Percentiles rank a stretch among this genome's conserved stretches.
These are phyloP conservation scores for Cepaea hortensis DNA, from an alignment of 2,888 invertebrate genomes.

Conservation along the genomic window DNA sequence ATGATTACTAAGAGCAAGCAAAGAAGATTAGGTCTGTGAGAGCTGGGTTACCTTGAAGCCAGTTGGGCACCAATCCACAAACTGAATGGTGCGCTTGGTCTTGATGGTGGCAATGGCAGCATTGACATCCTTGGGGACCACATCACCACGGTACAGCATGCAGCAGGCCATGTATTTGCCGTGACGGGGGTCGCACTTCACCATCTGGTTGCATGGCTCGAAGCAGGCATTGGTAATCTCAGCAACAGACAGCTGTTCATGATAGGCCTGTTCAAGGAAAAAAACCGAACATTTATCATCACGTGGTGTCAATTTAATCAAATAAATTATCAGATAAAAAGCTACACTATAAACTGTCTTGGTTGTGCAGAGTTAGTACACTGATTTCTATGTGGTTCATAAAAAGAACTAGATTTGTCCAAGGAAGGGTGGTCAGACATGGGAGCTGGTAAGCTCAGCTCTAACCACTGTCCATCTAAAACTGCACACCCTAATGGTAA, in stretches of 20 bases:
- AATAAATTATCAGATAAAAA: no score
- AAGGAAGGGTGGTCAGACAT: no score
- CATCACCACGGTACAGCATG: conserved; percentile 59
- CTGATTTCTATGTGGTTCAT: no score
- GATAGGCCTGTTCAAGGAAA: conserved; percentile 83
- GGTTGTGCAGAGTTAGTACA: no score
- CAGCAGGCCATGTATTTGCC: conserved; percentile 78
- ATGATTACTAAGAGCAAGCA: no score
- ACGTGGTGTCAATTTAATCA: no score
- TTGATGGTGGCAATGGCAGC: conserved; percentile 72
- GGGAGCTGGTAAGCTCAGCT: no score
- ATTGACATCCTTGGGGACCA: conserved; percentile 73
- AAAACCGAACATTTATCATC: not conserved
- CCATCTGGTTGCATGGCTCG: conserved; percentile 70
- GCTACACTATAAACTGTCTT: no score
- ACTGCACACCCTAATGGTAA: no score
- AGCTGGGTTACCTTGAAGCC: conserved; percentile 74
- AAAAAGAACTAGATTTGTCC: no score
- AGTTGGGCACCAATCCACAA: conserved; percentile 69
- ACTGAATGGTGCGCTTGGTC: conserved; percentile 71
- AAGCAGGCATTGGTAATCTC: conserved; percentile 67
- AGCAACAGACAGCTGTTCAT: conserved; percentile 82
- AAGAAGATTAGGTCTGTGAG: no score
- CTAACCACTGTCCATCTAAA: no score
- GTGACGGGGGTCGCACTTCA: conserved; percentile 71